Conservation (phyloP, 2,888 invertebrate species). For the Eupithecia pulchellata region DNA sequence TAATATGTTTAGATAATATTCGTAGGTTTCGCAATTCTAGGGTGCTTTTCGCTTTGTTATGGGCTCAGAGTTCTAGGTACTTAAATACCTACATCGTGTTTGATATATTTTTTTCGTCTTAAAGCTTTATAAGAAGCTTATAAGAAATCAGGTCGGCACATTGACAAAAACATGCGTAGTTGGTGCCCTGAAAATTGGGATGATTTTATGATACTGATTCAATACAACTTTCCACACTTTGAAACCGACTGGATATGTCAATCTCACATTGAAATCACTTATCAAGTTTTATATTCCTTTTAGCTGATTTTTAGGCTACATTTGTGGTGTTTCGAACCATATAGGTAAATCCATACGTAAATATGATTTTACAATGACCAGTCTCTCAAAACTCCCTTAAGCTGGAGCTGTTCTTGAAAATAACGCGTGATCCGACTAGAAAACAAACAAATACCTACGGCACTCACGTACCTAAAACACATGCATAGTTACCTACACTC, state of each 20-base stretch:
- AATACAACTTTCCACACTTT: background rate
- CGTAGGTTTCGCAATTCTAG: conserved; percentile 73
- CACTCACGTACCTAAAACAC: conserved; percentile 73
- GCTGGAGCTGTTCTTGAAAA: conserved; percentile 43
- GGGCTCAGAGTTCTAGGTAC: conserved; percentile 16
- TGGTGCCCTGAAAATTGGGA: background rate
- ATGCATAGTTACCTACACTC: conserved; percentile 78
- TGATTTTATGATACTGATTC: background rate
- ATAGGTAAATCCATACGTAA: background rate
- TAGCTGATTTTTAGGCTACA: background rate
- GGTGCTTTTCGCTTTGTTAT: conserved; percentile 37
- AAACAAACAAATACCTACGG: conserved; percentile 44
- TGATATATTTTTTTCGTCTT: background rate
- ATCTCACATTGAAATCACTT: background rate
- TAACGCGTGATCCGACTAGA: conserved; percentile 64
- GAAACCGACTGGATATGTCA: too few relatives aligned
- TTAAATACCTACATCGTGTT: background rate
- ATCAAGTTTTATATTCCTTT: background rate
- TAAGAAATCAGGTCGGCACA: background rate
- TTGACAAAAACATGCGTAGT: background rate
- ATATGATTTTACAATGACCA: background rate
- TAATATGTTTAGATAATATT: conserved; percentile 79
- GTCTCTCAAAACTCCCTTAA: background rate
- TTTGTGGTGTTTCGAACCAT: background rate
- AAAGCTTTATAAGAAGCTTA: background rate